Evolutionary conservation across 1,140 invertebrate species (phyloP).

Genomic region (Atta colombica): DNA sequence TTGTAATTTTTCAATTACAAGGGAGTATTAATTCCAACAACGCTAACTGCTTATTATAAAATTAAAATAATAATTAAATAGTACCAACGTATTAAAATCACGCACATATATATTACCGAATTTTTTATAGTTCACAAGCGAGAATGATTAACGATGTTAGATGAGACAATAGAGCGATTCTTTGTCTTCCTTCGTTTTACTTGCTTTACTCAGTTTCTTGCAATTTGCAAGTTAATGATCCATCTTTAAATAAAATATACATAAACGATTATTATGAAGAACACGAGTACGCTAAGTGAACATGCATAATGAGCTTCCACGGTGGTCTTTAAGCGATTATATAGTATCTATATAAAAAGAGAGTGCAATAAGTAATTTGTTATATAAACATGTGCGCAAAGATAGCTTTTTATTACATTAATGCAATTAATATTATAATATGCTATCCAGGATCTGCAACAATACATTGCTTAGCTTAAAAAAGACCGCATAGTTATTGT

Average conservation of each 20-base stretch:
- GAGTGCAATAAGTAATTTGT: slow-evolving; percentile 11
- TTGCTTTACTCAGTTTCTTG: too few species aligned
- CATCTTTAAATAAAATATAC: not conserved
- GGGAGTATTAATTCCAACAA: too few species aligned
- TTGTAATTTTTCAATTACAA: too few species aligned
- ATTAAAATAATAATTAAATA: too few species aligned
- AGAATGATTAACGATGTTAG: too few species aligned
- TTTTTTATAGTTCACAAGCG: too few species aligned
- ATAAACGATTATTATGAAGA: slow-evolving; percentile 16
- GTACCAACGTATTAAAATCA: too few species aligned
- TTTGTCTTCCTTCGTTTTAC: too few species aligned
- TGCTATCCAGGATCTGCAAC: not conserved
- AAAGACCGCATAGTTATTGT: not conserved
- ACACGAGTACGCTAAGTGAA: not conserved
- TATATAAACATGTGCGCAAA: not conserved
- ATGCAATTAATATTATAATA: not conserved
- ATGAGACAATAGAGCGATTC: too few species aligned
- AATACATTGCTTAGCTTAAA: not conserved
- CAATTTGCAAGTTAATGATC: too few species aligned
- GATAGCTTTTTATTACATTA: slow-evolving; percentile 7
- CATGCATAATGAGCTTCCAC: not conserved
- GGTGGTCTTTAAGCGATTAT: slow-evolving; percentile 9
- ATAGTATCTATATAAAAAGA: not conserved
- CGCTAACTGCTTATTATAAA: too few species aligned
- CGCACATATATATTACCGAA: too few species aligned